Percentiles rank a stretch among this genome's conserved stretches.
Evolutionary conservation across 1,140 invertebrate genomes (phyloP).

Genomic region (Brachionus calyciflorus): DNA sequence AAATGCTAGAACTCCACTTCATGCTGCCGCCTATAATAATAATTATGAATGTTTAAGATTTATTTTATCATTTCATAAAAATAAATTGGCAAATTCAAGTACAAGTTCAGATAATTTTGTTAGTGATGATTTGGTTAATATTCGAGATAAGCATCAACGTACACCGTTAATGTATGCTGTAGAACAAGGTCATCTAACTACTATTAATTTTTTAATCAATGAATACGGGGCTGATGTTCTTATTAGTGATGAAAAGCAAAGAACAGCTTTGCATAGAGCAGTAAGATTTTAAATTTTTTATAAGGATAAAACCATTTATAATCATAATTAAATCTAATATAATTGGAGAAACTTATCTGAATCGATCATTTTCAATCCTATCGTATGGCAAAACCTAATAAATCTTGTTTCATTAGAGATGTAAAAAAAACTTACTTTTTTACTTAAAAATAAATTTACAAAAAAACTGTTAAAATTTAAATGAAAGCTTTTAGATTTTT

Average conservation of each 20-base stretch:
- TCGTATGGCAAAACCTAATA: too few relatives aligned
- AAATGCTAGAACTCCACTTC: slow-evolving; percentile 5
- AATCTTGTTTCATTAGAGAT: too few relatives aligned
- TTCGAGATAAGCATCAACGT: slow-evolving; percentile 1
- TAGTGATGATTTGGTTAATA: slow-evolving; percentile 23
- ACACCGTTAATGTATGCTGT: slow-evolving; percentile 43
- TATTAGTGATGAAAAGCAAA: background rate
- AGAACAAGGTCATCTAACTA: slow-evolving; percentile 28
- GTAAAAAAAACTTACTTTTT: too few relatives aligned
- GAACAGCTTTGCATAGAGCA: slow-evolving; percentile 39
- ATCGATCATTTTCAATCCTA: too few relatives aligned
- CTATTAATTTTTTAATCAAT: slow-evolving; percentile 3
- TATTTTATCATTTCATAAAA: slow-evolving; percentile 10
- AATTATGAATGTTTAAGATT: slow-evolving; percentile 20
- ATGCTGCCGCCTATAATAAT: slow-evolving; percentile 23
- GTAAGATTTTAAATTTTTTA: too few relatives aligned
- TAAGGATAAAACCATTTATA: too few relatives aligned
- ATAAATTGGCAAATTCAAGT: slow-evolving; percentile 9
- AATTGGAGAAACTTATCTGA: too few relatives aligned
- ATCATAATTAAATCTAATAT: too few relatives aligned
- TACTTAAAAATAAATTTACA: too few relatives aligned
- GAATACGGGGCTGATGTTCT: slow-evolving; percentile 10
- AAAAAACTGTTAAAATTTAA: too few relatives aligned
- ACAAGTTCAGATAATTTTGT: background rate
- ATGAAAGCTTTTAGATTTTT: too few relatives aligned